A percentile compares a stretch with the other conserved stretches of the same genome.
Evolutionary conservation across 1,140 invertebrate genomes (phyloP).

Genomic region (Nautilus pompilius): DNA sequence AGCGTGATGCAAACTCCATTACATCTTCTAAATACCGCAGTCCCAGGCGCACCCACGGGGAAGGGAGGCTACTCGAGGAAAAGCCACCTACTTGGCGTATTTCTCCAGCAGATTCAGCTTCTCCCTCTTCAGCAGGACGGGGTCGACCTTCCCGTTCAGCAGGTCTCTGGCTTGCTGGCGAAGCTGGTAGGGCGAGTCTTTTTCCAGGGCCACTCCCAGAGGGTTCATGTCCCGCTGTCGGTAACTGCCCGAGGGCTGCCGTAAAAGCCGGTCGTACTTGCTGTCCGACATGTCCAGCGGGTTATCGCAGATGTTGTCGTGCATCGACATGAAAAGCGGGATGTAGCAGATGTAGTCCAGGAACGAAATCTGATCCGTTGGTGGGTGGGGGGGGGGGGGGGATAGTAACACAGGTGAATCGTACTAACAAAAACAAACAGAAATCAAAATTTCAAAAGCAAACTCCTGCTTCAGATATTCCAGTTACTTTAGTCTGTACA

Average conservation of each 20-base stretch:
- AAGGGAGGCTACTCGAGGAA: too few species aligned
- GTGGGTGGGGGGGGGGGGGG: too few species aligned
- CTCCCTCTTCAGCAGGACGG: constrained; percentile 20
- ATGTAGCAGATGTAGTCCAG: constrained; percentile 49
- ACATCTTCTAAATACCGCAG: too few species aligned
- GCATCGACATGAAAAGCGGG: constrained; percentile 48
- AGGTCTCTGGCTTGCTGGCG: constrained; percentile 32
- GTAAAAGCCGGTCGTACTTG: constrained; percentile 30
- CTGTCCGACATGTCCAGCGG: constrained; percentile 44
- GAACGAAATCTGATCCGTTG: constrained; percentile 49
- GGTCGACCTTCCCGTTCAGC: constrained; percentile 29
- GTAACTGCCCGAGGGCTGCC: constrained; percentile 20
- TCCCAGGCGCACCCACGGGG: too few species aligned
- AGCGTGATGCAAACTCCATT: too few species aligned
- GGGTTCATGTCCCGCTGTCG: constrained; percentile 48
- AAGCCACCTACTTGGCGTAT: constrained; percentile 32
- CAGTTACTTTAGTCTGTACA: neutral
- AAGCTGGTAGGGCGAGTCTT: constrained; percentile 23
- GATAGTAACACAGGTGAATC: too few species aligned
- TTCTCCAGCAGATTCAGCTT: constrained; percentile 27
- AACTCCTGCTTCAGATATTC: neutral
- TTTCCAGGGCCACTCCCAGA: constrained; percentile 25
- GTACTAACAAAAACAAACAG: too few species aligned
- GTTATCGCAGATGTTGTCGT: constrained; percentile 45
- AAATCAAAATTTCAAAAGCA: too few species aligned